Conservation (phyloP, 2,113 vertebrate species). For the Corythornis madagascariensis region DNA sequence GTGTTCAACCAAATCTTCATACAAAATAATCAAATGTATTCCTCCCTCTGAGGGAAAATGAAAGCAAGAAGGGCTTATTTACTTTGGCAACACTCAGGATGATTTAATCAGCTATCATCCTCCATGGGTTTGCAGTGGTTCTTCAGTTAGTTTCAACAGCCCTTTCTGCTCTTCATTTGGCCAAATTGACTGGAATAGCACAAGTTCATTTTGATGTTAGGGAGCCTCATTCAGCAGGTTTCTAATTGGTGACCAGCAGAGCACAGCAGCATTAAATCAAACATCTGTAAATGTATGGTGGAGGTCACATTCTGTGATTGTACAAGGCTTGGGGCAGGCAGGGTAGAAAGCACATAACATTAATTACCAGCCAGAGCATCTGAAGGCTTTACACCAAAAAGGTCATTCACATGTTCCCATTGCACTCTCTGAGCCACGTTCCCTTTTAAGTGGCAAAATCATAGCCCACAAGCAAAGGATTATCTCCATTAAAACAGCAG, state of each 20-base stretch:
- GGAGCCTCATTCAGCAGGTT: not conserved
- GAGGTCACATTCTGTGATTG: not conserved
- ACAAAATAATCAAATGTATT: slow-evolving; percentile 10
- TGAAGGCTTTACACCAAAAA: slow-evolving; percentile 25
- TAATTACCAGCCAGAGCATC: slow-evolving; percentile 30
- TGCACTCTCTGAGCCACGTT: slow-evolving; percentile 28
- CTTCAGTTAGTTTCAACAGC: not conserved
- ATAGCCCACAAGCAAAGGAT: slow-evolving; percentile 54
- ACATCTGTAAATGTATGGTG: not conserved
- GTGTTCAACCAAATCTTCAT: slow-evolving; percentile 3
- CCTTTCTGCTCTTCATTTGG: slow-evolving; percentile 31
- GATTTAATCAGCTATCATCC: not conserved
- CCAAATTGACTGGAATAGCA: not conserved
- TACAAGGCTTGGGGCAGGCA: not conserved
- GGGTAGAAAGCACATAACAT: not conserved
- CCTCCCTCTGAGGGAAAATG: not conserved
- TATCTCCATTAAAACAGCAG: slow-evolving; percentile 58
- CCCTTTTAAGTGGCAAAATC: slow-evolving; percentile 59
- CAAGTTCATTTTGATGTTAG: slow-evolving; percentile 6
- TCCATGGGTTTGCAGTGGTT: not conserved
- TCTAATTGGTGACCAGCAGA: not conserved
- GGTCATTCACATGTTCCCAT: not conserved
- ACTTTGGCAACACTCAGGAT: not conserved
- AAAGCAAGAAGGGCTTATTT: not conserved
- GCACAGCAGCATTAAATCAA: slow-evolving; percentile 15